phyloP scores from a whole-genome alignment of 2,888 invertebrate species.

The Nemotelus pantherinus region DNA sequence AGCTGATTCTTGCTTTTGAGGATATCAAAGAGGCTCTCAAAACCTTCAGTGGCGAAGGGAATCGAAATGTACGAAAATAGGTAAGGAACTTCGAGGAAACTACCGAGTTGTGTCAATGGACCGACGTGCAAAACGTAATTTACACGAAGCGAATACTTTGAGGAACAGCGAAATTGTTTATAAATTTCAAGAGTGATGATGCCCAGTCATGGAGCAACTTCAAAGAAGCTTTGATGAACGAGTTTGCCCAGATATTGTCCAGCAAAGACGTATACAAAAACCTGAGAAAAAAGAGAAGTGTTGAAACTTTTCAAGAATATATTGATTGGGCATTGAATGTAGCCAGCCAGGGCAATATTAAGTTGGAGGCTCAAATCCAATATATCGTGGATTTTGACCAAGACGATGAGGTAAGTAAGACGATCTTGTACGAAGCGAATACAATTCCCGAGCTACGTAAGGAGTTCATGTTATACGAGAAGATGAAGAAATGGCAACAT shows the following conservation, averaged over 20 bases:
- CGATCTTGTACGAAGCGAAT: too few relatives aligned
- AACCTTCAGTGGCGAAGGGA: constrained; percentile 28
- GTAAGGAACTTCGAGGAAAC: constrained; percentile 28
- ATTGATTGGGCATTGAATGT: too few relatives aligned
- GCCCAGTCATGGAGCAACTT: constrained; percentile 22
- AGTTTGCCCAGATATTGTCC: constrained; percentile 36
- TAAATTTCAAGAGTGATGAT: constrained; percentile 2
- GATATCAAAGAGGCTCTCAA: constrained; percentile 31
- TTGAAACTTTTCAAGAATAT: too few relatives aligned
- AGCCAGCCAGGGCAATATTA: too few relatives aligned
- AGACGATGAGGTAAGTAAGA: too few relatives aligned
- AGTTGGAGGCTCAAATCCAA: too few relatives aligned
- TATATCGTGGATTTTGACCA: too few relatives aligned
- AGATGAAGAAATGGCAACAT: too few relatives aligned
- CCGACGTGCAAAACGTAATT: constrained; percentile 38
- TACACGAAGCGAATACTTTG: constrained; percentile 6
- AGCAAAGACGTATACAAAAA: constrained; percentile 37
- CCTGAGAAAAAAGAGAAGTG: neutral
- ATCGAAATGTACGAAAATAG: constrained; percentile 34
- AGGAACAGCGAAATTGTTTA: constrained; percentile 25
- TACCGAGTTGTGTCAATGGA: constrained; percentile 23
- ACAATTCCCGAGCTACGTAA: too few relatives aligned
- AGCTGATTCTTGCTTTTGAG: constrained; percentile 13
- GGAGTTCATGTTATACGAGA: too few relatives aligned
- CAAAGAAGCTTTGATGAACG: constrained; percentile 23